Conservation (phyloP, 2,888 invertebrate species). For the Xestia c-nigrum region DNA sequence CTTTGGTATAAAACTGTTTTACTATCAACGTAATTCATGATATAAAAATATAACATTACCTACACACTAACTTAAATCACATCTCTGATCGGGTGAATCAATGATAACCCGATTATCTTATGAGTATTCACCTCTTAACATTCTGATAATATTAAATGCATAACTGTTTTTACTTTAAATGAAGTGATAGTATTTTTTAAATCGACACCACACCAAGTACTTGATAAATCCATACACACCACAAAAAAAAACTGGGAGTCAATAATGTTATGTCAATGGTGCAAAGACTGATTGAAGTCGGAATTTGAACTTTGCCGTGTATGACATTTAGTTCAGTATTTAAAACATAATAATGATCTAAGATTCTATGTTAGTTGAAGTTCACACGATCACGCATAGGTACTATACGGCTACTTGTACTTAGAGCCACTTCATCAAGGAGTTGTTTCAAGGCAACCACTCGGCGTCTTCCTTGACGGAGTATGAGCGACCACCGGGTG, state of each 20-base stretch:
- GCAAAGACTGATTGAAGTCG: not conserved
- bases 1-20: slow-evolving; percentile 41
- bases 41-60: not conserved
- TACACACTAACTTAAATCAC: slow-evolving; percentile 36
- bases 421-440: slow-evolving; percentile 4
- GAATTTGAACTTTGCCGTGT: not conserved
- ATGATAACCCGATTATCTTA: slow-evolving; percentile 12
- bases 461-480: slow-evolving; percentile 87
- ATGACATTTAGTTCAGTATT: not conserved
- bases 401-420: slow-evolving; percentile 48
- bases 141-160: slow-evolving; percentile 44
- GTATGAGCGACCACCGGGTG: slow-evolving; percentile 71
- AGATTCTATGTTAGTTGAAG: not conserved
- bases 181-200: not conserved
- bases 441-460: slow-evolving; percentile 88
- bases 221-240: not conserved
- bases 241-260: not conserved
- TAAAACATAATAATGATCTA: not conserved
- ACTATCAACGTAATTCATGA: slow-evolving; percentile 16
- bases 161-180: not conserved
- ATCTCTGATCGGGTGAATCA: slow-evolving; percentile 13
- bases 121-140: slow-evolving; percentile 42
- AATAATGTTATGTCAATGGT: not conserved
- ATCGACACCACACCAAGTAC: not conserved
- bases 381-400: not conserved